phyloP scores from a whole-genome alignment of 1,140 invertebrate species.

The Solenopsis invicta region DNA sequence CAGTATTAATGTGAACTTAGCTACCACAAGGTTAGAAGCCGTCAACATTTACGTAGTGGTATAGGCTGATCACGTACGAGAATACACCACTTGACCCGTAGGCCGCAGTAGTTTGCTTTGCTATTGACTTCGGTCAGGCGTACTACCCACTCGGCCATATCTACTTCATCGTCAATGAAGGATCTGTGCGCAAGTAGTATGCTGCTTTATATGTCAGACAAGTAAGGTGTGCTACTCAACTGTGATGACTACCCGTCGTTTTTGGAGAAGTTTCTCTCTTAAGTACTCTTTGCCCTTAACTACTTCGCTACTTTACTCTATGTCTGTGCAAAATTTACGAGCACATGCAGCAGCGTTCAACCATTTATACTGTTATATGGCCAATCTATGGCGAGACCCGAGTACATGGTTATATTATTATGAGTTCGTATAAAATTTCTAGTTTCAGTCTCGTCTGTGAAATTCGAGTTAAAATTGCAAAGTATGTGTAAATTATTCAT shows the following conservation, averaged over 20 bases:
- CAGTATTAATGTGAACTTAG: conserved; percentile 21
- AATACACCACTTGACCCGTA: conserved; percentile 33
- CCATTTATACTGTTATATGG: conserved; percentile 9
- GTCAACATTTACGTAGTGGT: conserved; percentile 46
- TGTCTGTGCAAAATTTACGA: conserved; percentile 58
- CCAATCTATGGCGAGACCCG: not conserved
- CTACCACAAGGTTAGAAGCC: conserved; percentile 3
- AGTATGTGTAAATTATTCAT: not conserved
- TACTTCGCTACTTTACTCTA: conserved; percentile 39
- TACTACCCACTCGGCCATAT: not conserved
- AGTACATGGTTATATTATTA: conserved; percentile 14
- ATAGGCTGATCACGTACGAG: conserved; percentile 27
- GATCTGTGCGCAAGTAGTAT: conserved; percentile 46
- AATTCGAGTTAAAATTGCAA: not conserved
- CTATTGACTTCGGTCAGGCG: conserved; percentile 32
- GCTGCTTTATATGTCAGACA: conserved; percentile 23
- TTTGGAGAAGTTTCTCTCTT: conserved; percentile 41
- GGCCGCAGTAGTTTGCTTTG: conserved; percentile 38
- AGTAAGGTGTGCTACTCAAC: conserved; percentile 28
- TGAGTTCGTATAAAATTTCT: conserved; percentile 37
- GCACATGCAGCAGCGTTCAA: not conserved
- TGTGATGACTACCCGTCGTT: conserved; percentile 28
- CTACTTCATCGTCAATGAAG: conserved; percentile 39
- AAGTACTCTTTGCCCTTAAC: conserved; percentile 49
- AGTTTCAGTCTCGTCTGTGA: not conserved